phyloP scores from a whole-genome alignment of 1,140 invertebrate genomes.

The Drusus annulatus region DNA sequence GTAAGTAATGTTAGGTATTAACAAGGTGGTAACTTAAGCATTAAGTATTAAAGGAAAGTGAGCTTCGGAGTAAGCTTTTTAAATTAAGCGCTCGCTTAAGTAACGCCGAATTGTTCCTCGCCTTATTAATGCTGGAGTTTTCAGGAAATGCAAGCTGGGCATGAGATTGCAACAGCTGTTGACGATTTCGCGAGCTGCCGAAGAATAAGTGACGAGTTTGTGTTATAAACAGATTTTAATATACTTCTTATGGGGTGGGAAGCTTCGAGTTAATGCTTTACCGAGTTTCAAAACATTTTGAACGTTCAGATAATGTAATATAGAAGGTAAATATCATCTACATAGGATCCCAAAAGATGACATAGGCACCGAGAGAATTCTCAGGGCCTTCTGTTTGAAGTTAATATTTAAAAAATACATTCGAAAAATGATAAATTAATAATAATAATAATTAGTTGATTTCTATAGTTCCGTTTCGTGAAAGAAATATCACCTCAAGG shows the following conservation, averaged over 20 bases:
- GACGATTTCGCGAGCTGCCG: not conserved
- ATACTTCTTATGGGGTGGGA: constrained; percentile 1
- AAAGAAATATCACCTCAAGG: no score
- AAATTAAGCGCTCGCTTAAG: constrained; percentile 50
- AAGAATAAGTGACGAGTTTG: constrained; percentile 3
- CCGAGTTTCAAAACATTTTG: not conserved
- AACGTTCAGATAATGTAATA: no score
- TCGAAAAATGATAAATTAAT: no score
- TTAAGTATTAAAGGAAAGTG: constrained; percentile 50
- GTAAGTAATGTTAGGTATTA: constrained; percentile 59
- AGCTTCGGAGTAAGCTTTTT: constrained; percentile 57
- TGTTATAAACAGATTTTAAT: constrained; percentile 34
- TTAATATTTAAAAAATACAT: no score
- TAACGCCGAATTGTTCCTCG: constrained; percentile 7
- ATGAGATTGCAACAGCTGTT: constrained; percentile 27
- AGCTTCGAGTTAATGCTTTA: constrained; percentile 26
- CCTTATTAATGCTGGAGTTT: constrained; percentile 9
- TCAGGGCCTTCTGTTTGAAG: no score
- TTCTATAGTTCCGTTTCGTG: no score
- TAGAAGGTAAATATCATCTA: no score
- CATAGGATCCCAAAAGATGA: no score
- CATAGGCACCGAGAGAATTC: no score
- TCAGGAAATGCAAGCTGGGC: not conserved
- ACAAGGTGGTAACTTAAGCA: constrained; percentile 58
- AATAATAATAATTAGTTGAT: no score